Evolutionary conservation across 2,113 vertebrate species (phyloP).

Genomic region (Dolichotis patagonum): DNA sequence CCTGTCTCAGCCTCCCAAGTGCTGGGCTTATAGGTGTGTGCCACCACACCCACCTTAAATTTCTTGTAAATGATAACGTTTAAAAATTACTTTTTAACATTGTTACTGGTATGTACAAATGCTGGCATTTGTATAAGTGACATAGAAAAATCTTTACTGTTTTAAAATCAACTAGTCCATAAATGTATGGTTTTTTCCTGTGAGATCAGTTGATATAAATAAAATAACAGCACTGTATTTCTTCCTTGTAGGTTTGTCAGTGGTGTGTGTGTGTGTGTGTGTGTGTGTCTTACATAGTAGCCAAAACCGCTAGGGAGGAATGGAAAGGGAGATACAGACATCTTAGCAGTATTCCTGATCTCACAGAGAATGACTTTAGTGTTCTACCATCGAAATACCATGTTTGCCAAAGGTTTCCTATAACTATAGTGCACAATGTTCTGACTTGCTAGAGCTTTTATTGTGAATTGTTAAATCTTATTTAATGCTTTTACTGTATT

Average conservation of each 20-base stretch:
- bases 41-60: neutral
- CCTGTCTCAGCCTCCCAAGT: neutral
- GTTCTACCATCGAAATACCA: neutral
- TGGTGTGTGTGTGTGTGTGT: neutral
- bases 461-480: constrained; percentile 30
- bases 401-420: neutral
- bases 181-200: neutral
- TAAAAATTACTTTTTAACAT: neutral
- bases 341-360: neutral
- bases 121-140: constrained; percentile 24
- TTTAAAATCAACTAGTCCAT: neutral
- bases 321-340: neutral
- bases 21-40: neutral
- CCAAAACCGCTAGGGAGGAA: neutral
- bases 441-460: neutral
- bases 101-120: neutral
- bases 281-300: neutral
- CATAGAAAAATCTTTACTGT: constrained; percentile 6
- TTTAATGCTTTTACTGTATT: constrained; percentile 33
- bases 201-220: constrained; percentile 28
- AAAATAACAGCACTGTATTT: neutral
- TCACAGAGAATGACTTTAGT: neutral
- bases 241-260: neutral
- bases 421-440: neutral
- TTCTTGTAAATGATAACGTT: neutral